Percentiles rank a stretch among this genome's conserved stretches.
phyloP scores from a whole-genome alignment of 2,113 vertebrate species.

The Clarias macrocephalus region DNA sequence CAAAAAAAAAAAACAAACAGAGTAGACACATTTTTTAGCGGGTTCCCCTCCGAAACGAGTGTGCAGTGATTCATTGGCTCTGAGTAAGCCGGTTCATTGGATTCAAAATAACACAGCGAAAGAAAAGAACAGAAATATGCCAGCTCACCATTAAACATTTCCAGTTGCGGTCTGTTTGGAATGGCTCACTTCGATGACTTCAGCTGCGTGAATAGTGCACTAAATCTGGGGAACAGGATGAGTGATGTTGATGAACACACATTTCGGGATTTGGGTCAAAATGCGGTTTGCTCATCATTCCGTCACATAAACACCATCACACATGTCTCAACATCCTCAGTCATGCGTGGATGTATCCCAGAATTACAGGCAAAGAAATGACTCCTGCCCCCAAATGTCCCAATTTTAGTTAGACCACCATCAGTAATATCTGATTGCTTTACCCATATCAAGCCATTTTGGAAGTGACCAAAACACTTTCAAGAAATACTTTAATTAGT shows the following conservation, averaged over 20 bases:
- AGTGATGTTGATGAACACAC: constrained; percentile 15
- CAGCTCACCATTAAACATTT: constrained; percentile 35
- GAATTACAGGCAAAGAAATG: background rate
- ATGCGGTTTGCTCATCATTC: constrained; percentile 18
- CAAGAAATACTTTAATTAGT: background rate
- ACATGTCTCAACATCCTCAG: background rate
- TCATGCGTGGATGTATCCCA: background rate
- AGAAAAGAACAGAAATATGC: constrained; percentile 14
- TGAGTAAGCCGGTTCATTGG: constrained; percentile 15
- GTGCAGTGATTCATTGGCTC: constrained; percentile 35
- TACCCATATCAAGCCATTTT: background rate
- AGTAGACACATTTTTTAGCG: constrained; percentile 28
- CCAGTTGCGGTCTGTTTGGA: constrained; percentile 34
- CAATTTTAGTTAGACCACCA: background rate
- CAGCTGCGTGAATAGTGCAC: background rate
- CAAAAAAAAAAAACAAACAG: constrained; percentile 20
- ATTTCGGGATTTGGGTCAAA: background rate
- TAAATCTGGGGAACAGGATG: constrained; percentile 20
- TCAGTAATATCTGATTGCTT: background rate
- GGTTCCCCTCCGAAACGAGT: constrained; percentile 10
- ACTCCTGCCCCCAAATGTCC: background rate
- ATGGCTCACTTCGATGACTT: constrained; percentile 25
- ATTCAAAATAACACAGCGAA: constrained; percentile 21
- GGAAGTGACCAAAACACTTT: background rate
- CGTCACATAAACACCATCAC: constrained; percentile 22